Evolutionary conservation across 2,888 invertebrate genomes (phyloP).

Genomic region (Acanthosepion pharaonis): DNA sequence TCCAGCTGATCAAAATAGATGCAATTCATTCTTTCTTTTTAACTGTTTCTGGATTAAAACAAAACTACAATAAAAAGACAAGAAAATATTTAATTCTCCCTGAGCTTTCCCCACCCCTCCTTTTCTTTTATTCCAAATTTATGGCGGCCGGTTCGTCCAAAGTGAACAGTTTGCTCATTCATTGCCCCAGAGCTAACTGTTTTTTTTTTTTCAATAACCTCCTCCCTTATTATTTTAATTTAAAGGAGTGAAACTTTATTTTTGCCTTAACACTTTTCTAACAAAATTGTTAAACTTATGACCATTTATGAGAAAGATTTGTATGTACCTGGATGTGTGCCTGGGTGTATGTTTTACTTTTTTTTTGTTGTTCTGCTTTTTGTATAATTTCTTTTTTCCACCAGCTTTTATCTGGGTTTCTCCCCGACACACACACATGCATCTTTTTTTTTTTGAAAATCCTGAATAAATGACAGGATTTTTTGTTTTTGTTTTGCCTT

Average conservation of each 20-base stretch:
- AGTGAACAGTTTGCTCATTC: not conserved
- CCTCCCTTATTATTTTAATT: not conserved
- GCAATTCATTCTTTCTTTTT: not conserved
- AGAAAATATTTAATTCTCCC: not conserved
- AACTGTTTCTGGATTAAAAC: not conserved
- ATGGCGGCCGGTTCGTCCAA: not conserved
- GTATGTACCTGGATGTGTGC: not conserved
- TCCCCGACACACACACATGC: not conserved
- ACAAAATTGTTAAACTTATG: not conserved
- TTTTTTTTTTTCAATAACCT: not conserved
- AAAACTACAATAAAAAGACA: not conserved
- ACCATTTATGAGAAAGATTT: constrained; percentile 33
- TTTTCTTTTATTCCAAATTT: not conserved
- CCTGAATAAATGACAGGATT: no score
- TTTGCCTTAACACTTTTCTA: not conserved
- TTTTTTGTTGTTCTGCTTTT: not conserved
- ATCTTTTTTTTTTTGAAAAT: no score
- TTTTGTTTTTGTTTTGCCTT: no score
- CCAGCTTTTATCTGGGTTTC: no score
- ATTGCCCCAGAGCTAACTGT: not conserved
- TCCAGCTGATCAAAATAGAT: not conserved
- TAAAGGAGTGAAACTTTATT: constrained; percentile 24
- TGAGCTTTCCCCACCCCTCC: not conserved
- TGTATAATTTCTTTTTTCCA: not conserved
- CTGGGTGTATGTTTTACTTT: not conserved